Evolutionary conservation across 2,797 vertebrate species (phyloP), one percentile per base, ranked within the genome.

Genomic region (Adelosebastes latens): DNA sequence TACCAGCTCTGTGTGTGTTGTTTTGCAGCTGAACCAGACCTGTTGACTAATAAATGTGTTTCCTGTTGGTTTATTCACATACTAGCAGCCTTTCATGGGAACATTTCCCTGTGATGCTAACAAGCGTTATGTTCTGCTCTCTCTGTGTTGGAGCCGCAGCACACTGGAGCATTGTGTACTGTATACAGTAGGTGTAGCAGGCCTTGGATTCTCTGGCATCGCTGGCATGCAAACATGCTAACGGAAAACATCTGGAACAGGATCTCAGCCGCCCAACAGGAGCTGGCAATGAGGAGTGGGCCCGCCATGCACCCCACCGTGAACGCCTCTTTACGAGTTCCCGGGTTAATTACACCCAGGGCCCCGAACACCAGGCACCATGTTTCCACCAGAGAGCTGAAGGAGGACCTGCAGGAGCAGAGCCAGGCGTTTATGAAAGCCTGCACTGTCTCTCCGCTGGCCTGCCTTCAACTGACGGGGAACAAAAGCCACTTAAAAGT

Each of bases 241-340:
- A 95, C 62, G 89, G 91, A 79, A 94, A 95, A 93, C 95, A 95
- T 94, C 90, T 95, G 94, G 84, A 73, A 29, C 77, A 6, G 61
- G 61, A 66, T 82, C 29, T 74, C 66, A 46, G 79, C 78, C 77
- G 75, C 89, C 88, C 89, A 82, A 92, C 90, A 66, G 89, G 82
- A 91, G 87, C 91, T 86, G 91, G 89, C 89, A 88, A 9, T 46
- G 67, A 84, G 72, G 86, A 79, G 55, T 31, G 66, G 67, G 75
- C 81, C 79, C 13, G 16, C 70, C 68, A 24, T 5, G 63, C 82
- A 46, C 87, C 87, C 81, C 3, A 20, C 81, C 22, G 85, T 52
- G 74, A 90, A 86, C 31, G 76, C 83, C 83, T 87, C 84, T 94
- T 94, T 94, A 93, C 27, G 85, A 91, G 89, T 79, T 84, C 81